Evolutionary conservation across 2,113 vertebrate species (phyloP), one percentile per base, ranked within the genome.

Genomic region (Pica pica): DNA sequence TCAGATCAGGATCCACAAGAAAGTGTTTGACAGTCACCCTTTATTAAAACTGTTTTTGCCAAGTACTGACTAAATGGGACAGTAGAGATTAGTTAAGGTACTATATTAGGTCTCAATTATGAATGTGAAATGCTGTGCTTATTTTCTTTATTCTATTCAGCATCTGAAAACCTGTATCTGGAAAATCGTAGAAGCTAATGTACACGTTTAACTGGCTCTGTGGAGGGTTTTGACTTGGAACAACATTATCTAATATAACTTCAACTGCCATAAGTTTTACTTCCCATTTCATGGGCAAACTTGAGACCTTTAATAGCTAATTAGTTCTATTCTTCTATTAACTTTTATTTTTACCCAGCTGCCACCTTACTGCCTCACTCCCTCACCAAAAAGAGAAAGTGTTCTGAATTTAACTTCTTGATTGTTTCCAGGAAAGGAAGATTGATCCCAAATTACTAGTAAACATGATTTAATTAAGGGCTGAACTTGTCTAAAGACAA

Each of bases 401-500:
- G 26, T 37, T 80, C 19, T n/a, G 12, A 41, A 63, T 90, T 90
- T 55, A 80, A 44, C 14, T 73, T 41, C 26, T 68, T 88, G 57
- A 37, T 92, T 63, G 31, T 80, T 94, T 87, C 46, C 44, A 93
- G 63, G 44, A 77, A 35, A 65, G 26, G 27, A 84, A 33, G 59
- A 83, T 74, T 86, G 89, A 94, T 94, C 73, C 39, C 27, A 81
- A 74, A 83, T 61, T 85, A 88, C 86, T 95, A 71, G 27, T 83
- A 96, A 95, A 93, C 60, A 89, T 81, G 42, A 80, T 73, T 83
- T 86, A 47, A 86, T 88, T 35, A 83, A 55, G 68, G 47, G 20
- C 56, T 95, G 79, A 91, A 77, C 41, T 95, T 85, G 30, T 83
- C 57, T 93, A 86, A 93, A 84, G 82, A 50, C 75, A 93, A 57